A percentile compares a stretch with the other conserved stretches of the same genome.
Evolutionary conservation across 2,113 vertebrate genomes (phyloP).

Genomic region (Platichthys flesus): DNA sequence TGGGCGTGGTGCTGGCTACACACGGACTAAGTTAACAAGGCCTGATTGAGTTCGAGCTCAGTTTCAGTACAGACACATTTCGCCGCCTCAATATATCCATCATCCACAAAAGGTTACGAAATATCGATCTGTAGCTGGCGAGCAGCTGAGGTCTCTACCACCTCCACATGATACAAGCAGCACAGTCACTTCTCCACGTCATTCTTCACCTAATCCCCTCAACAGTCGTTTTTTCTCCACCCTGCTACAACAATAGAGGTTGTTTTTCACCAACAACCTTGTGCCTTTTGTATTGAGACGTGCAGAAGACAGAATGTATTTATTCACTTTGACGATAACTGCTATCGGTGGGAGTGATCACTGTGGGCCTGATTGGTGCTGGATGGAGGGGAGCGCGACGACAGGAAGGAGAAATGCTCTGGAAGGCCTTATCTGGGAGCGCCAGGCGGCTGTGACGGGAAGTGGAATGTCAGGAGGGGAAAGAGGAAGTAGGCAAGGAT

Average conservation of each 20-base stretch:
- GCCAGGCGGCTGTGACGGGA: constrained; percentile 79
- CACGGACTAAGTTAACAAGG: constrained; percentile 25
- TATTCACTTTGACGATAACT: constrained; percentile 64
- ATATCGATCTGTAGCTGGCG: constrained; percentile 23
- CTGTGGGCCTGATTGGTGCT: constrained; percentile 61
- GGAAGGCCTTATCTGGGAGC: constrained; percentile 82
- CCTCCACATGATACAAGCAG: not conserved
- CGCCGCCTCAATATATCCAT: not conserved
- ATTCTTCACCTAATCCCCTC: not conserved
- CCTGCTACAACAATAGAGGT: not conserved
- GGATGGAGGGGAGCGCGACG: constrained; percentile 48
- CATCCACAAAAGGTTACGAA: constrained; percentile 26
- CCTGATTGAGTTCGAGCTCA: not conserved
- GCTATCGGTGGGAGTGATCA: constrained; percentile 76
- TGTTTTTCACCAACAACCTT: not conserved
- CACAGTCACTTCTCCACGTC: constrained; percentile 9
- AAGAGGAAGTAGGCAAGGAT: constrained; percentile 74
- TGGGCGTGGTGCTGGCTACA: constrained; percentile 47
- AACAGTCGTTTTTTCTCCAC: not conserved
- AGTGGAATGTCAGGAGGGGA: constrained; percentile 76
- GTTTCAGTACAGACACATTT: not conserved
- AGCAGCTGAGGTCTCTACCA: constrained; percentile 18
- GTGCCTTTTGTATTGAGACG: constrained; percentile 24
- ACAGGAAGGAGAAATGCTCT: constrained; percentile 74
- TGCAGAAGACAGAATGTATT: constrained; percentile 50